These are phyloP conservation scores for Scrobipalpa atriplicella DNA, from an alignment of 2,888 invertebrate species.

Conservation along the genomic window DNA sequence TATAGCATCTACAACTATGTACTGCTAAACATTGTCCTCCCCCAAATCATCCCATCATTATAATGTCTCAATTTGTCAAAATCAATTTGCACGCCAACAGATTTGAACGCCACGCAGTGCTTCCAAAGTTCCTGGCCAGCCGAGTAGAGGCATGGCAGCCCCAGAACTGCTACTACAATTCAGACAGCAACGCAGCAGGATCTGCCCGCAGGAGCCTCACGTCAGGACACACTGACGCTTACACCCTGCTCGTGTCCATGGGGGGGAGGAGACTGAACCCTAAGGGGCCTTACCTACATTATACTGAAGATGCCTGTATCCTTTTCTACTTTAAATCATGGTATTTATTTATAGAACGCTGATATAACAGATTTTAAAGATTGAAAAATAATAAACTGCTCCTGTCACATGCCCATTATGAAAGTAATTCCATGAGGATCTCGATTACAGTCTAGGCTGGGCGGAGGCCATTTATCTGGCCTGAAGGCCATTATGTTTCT, in stretches of 20 bases:
- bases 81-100: slow-evolving; percentile 72
- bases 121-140: slow-evolving; percentile 94
- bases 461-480: too few species aligned
- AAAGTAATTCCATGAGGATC: too few species aligned
- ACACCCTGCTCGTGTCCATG: slow-evolving; percentile 95
- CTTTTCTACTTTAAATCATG: slow-evolving; percentile 63
- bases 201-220: slow-evolving; percentile 93
- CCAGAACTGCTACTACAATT: slow-evolving; percentile 95
- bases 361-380: too few species aligned
- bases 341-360: too few species aligned
- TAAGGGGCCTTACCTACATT: slow-evolving; percentile 88
- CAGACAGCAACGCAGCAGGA: slow-evolving; percentile 92
- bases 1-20: too few species aligned
- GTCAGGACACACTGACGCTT: slow-evolving; percentile 89
- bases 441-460: too few species aligned
- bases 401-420: too few species aligned
- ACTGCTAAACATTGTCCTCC: too few species aligned
- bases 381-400: too few species aligned
- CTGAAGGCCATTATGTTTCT: too few species aligned
- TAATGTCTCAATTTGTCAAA: not conserved
- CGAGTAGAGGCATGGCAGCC: slow-evolving; percentile 95
- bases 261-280: slow-evolving; percentile 91
- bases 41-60: too few species aligned
- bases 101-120: slow-evolving; percentile 96
- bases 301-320: slow-evolving; percentile 98